A percentile compares a stretch with the other conserved stretches of the same genome.
Conservation (phyloP, 1,140 invertebrate genomes). For the Manduca sexta region DNA sequence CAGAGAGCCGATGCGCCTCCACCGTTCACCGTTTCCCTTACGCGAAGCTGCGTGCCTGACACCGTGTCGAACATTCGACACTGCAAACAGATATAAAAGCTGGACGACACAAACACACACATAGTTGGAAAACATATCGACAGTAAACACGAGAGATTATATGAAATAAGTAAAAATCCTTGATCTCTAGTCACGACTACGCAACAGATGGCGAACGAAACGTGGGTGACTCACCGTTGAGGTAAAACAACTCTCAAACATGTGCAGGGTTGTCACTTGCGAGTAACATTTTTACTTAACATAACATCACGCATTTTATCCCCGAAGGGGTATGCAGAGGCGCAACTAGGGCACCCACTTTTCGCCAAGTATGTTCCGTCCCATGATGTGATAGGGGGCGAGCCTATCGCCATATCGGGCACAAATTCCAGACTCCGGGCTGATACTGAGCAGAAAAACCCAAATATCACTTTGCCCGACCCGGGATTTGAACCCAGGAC, state of each 20-base stretch:
- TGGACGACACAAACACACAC: constrained; percentile 30
- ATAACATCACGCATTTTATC: too few species aligned
- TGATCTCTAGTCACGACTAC: constrained; percentile 21
- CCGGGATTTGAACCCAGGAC: too few species aligned
- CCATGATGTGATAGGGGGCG: too few species aligned
- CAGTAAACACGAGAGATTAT: neutral
- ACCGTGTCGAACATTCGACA: constrained; percentile 31
- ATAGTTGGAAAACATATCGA: neutral
- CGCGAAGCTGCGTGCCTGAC: constrained; percentile 50
- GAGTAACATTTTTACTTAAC: too few species aligned
- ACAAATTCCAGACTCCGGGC: too few species aligned
- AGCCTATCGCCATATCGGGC: too few species aligned
- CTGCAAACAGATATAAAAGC: constrained; percentile 28
- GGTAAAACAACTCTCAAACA: constrained; percentile 1
- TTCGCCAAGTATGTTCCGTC: too few species aligned
- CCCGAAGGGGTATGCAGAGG: too few species aligned
- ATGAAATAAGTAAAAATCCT: constrained; percentile 7
- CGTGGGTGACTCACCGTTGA: constrained; percentile 17
- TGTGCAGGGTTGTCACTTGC: too few species aligned
- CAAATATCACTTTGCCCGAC: too few species aligned
- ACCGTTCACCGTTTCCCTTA: constrained; percentile 48
- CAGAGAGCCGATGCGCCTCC: constrained; percentile 9
- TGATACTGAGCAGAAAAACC: too few species aligned
- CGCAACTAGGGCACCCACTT: too few species aligned
- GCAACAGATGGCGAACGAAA: constrained; percentile 35